These are phyloP conservation scores for Steinernema feltiae DNA, from an alignment of 1,140 invertebrate species.

Conservation along the genomic window DNA sequence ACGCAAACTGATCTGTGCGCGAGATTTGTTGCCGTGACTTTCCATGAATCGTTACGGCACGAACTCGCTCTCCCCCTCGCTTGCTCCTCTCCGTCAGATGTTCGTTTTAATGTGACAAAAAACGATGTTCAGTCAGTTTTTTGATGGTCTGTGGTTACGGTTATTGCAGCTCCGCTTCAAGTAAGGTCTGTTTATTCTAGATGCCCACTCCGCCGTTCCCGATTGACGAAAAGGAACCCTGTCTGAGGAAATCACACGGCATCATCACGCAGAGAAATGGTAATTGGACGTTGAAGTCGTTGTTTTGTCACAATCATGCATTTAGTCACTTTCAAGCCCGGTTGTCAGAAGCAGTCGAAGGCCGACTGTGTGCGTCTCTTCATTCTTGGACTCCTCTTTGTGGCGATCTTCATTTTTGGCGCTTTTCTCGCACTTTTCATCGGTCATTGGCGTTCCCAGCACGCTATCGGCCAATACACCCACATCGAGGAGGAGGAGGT, in stretches of 20 bases:
- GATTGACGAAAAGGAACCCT: not conserved
- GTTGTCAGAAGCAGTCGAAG: not conserved
- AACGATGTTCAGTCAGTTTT: not conserved
- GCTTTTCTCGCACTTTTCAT: conserved; percentile 4
- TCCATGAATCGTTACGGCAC: not conserved
- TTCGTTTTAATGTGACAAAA: not conserved
- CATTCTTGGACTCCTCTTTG: not conserved
- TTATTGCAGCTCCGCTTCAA: not conserved
- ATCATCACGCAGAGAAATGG: not conserved
- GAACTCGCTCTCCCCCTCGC: not conserved
- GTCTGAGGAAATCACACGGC: not conserved
- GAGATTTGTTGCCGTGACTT: conserved; percentile 4
- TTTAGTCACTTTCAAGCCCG: conserved; percentile 1
- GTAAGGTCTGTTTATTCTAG: not conserved
- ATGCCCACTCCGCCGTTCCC: conserved; percentile 2
- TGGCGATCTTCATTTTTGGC: not conserved
- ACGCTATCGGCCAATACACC: not conserved
- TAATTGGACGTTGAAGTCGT: not conserved
- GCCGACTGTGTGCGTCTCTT: not conserved
- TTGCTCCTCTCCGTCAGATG: not conserved
- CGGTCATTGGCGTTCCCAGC: not conserved
- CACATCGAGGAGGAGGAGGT: not conserved
- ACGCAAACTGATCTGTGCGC: conserved; percentile 10
- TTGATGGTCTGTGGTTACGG: not conserved
- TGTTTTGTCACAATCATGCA: too few relatives aligned